Conservation (phyloP, 2,113 vertebrate genomes). For the Myocastor coypus region DNA sequence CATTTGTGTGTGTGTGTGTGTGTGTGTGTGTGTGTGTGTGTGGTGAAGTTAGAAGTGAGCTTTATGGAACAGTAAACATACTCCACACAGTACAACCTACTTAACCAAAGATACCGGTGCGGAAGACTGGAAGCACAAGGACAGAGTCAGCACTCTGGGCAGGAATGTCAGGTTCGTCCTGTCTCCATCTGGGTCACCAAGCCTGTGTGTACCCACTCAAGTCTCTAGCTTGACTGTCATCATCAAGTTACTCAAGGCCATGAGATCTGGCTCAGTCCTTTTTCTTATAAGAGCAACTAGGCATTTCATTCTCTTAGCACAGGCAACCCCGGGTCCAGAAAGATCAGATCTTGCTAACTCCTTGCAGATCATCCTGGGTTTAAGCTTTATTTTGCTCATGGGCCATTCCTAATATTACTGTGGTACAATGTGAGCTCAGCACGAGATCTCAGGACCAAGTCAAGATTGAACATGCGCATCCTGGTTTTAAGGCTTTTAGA, state of each 20-base stretch:
- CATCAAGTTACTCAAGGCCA: background rate
- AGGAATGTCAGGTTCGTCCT: background rate
- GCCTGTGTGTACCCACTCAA: background rate
- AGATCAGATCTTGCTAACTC: background rate
- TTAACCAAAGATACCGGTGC: background rate
- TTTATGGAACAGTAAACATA: background rate
- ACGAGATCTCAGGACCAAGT: constrained; percentile 9
- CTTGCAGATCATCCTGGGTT: background rate
- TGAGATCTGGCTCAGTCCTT: background rate
- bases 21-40: too few species aligned
- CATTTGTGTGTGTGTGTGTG: too few species aligned
- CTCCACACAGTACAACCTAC: fast-evolving
- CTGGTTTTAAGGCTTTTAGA: background rate
- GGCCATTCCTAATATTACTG: background rate
- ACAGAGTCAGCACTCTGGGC: too few species aligned
- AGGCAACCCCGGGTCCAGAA: background rate
- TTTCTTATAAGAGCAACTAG: background rate
- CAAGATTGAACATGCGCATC: background rate
- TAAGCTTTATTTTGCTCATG: background rate
- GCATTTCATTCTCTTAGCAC: constrained; percentile 5
- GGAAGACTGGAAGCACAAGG: background rate
- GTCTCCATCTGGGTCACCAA: background rate
- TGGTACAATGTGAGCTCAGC: background rate
- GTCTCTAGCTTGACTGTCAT: background rate
- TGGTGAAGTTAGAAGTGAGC: background rate